Base-by-base conservation (phyloP, 2,888 invertebrate genomes). In the Griposia aprilina region DNA sequence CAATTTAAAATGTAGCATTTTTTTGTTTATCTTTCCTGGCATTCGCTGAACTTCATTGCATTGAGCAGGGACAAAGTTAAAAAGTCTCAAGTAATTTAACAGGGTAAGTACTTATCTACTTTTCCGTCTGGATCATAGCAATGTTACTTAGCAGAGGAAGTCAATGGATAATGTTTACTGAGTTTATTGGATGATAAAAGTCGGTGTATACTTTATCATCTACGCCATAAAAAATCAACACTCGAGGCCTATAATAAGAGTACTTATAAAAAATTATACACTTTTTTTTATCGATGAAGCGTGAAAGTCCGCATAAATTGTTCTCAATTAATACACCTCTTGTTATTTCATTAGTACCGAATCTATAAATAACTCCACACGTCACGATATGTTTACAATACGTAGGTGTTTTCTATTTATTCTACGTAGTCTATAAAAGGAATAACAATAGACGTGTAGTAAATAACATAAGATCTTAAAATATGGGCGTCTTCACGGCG, bases 331-430 rank as follows among this genome's bases (percentile, higher is more conserved):
- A 65, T 30, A 65, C 20, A 15, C 26, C 23, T 3, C 17, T 17
- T 30, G 17, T 17, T 45, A 36, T 67, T 57, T 20, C 36, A 52
- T 15, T 20, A 59, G 65, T 55, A 36, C 20, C 20, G 23, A 60
- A 69, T 26, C 63, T 83, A 69, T 66, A 70, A 62, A 74, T 70
- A 83, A 66, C 59, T 7, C 30, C 55, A 67, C 15, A 15, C 15
- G 11, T n/a, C 74, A 30, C 26, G n/a, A 26, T 48, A 17, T 69
- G 50, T 45, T 73, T 65, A 55, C 36, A 60, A 66, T 30, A 73
- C 17, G n/a, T 68, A 57, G 65, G 36, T n/a, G 3, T 17, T 57
- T 5, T 60, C 50, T 78, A 73, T 82, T 78, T 78, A 66, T 83
- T 77, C 60, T 7, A 36, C 30, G 48, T 45, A 10, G 45, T 59